A percentile compares a stretch with the other conserved stretches of the same genome.
These are phyloP conservation scores for Sebastes oblongus DNA, from an alignment of 2,797 vertebrate species.

Conservation along the genomic window DNA sequence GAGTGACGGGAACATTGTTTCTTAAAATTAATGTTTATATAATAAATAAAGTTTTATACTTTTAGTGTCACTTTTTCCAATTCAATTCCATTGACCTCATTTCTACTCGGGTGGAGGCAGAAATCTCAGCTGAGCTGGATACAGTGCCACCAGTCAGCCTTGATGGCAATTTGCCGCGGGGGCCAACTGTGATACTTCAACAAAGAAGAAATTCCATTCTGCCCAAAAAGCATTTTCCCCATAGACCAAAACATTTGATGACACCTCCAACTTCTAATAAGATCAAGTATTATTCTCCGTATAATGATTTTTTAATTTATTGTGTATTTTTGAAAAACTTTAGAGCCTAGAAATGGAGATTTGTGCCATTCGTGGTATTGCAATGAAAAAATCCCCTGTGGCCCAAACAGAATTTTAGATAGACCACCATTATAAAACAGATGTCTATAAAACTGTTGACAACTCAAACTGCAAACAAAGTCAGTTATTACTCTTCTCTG, in stretches of 20 bases:
- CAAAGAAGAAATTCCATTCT: not conserved
- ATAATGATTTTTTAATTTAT: not conserved
- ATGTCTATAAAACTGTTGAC: not conserved
- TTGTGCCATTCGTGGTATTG: not conserved
- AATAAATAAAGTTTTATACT: not conserved
- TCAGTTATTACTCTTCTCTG: not conserved
- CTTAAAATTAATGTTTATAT: no score
- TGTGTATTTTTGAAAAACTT: not conserved
- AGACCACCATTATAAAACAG: no score
- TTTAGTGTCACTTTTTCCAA: not conserved
- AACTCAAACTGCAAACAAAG: not conserved
- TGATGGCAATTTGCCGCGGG: not conserved
- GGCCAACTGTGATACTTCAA: not conserved
- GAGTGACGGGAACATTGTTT: not conserved
- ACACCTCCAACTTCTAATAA: not conserved
- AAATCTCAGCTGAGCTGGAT: no score
- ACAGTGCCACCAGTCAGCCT: not conserved
- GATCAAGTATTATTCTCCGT: not conserved
- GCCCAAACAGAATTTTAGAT: not conserved
- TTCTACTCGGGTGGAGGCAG: no score
- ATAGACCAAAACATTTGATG: not conserved
- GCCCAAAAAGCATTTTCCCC: not conserved
- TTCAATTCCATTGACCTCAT: no score
- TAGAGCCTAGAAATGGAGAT: not conserved
- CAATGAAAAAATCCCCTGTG: not conserved